Conservation (phyloP, 2,113 vertebrate genomes). For the Rhipidura dahli region DNA sequence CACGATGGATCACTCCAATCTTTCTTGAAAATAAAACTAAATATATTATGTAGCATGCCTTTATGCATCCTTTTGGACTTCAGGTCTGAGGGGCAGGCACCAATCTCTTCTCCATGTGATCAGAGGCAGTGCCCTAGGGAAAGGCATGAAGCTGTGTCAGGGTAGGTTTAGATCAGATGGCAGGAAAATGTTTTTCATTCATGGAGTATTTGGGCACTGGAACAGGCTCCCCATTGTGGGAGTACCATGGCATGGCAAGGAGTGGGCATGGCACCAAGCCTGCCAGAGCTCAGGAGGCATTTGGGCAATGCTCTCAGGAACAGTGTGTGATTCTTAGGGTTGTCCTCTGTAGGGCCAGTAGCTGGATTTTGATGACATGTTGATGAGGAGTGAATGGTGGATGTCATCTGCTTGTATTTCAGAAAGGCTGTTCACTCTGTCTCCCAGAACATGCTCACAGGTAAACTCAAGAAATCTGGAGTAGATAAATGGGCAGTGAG, state of each 20-base stretch:
- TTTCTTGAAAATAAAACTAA: neutral
- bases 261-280: neutral
- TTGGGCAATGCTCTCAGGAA: neutral
- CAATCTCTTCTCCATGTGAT: neutral
- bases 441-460: neutral
- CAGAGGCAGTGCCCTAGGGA: neutral
- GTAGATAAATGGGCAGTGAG: neutral
- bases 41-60: neutral
- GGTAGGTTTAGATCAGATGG: neutral
- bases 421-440: neutral
- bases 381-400: neutral
- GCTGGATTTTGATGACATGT: neutral
- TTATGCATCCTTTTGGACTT: neutral
- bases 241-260: no score
- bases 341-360: neutral
- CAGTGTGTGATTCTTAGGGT: neutral
- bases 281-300: neutral
- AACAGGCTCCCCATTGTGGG: neutral
- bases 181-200: neutral
- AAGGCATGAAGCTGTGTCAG: neutral
- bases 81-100: neutral
- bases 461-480: neutral
- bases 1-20: neutral
- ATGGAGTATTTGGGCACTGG: fast-evolving
- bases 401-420: neutral